Conservation (phyloP, 2,797 vertebrate genomes). For the Chaetophractus vellerosus region DNA sequence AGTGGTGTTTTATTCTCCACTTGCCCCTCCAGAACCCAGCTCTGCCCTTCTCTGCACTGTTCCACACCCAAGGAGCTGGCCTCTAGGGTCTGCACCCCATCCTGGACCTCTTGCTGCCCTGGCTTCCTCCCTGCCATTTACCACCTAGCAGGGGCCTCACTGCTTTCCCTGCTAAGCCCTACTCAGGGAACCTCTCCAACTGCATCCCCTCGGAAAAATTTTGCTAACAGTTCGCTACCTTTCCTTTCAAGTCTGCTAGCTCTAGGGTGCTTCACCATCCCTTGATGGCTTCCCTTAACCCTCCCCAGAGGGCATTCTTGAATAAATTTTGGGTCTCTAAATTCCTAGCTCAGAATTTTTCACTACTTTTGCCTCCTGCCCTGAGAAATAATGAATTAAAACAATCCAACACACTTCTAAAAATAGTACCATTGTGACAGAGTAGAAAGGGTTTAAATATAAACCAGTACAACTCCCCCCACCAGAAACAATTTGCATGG, state of each 20-base stretch:
- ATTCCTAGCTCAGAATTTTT: constrained; percentile 8
- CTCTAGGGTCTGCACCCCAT: neutral
- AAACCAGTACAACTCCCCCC: constrained; percentile 11
- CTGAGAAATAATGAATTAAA: constrained; percentile 44
- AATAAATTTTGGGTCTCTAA: neutral
- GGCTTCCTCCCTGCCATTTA: neutral
- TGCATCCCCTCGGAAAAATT: neutral
- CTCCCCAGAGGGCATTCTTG: neutral
- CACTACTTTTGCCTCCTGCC: neutral
- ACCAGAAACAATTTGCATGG: constrained; percentile 11
- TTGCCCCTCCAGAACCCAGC: neutral
- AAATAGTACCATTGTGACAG: neutral
- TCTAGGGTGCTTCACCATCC: neutral
- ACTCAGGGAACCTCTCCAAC: neutral
- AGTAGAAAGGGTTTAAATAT: constrained; percentile 40
- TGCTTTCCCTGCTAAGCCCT: neutral
- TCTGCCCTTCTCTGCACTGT: neutral
- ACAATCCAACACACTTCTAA: neutral
- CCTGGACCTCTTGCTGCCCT: neutral
- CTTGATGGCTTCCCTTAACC: neutral
- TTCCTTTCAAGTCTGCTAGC: neutral
- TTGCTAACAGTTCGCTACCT: neutral
- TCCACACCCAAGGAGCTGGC: neutral
- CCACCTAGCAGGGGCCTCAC: neutral
- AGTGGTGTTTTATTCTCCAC: no score